Evolutionary conservation across 2,888 invertebrate genomes (phyloP).

Genomic region (Cheilosia impressa): DNA sequence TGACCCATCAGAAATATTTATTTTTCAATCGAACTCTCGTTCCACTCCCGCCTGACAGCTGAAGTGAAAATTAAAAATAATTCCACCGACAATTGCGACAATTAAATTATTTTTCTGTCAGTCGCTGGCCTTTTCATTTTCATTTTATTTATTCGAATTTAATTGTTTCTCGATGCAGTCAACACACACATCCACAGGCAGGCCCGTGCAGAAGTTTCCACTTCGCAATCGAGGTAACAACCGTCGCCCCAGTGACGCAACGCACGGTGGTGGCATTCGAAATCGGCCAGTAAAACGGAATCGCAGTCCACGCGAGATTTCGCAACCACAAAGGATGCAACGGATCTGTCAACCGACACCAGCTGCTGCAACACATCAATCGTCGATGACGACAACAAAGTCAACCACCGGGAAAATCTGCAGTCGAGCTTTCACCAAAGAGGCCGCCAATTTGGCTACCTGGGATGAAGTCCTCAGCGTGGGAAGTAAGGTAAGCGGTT

Average conservation of each 20-base stretch:
- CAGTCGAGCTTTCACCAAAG: slow-evolving; percentile 25
- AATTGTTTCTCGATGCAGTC: slow-evolving; percentile 44
- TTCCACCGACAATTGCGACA: slow-evolving; percentile 56
- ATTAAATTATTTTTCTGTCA: slow-evolving; percentile 69
- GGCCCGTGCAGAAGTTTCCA: slow-evolving; percentile 50
- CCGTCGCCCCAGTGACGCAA: slow-evolving; percentile 26
- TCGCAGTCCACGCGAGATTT: slow-evolving; percentile 7
- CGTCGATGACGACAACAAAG: slow-evolving; percentile 14
- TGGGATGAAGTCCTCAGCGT: slow-evolving; percentile 51
- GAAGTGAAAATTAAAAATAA: slow-evolving; percentile 15
- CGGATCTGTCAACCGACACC: slow-evolving; percentile 34
- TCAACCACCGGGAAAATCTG: slow-evolving; percentile 32
- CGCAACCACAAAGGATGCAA: slow-evolving; percentile 36
- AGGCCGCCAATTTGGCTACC: slow-evolving; percentile 30
- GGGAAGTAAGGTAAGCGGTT: slow-evolving; percentile 39
- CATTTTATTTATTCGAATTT: slow-evolving; percentile 61
- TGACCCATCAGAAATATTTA: not conserved
- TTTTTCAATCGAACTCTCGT: slow-evolving; percentile 33
- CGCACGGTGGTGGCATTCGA: slow-evolving; percentile 9
- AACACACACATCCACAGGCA: not conserved
- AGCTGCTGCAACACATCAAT: slow-evolving; percentile 32
- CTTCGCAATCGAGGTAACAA: slow-evolving; percentile 47
- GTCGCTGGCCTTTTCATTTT: slow-evolving; percentile 31
- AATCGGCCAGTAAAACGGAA: slow-evolving; percentile 16
- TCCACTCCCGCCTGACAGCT: slow-evolving; percentile 36